Evolutionary conservation across 2,797 vertebrate species (phyloP).

Genomic region (Bufotes viridis): DNA sequence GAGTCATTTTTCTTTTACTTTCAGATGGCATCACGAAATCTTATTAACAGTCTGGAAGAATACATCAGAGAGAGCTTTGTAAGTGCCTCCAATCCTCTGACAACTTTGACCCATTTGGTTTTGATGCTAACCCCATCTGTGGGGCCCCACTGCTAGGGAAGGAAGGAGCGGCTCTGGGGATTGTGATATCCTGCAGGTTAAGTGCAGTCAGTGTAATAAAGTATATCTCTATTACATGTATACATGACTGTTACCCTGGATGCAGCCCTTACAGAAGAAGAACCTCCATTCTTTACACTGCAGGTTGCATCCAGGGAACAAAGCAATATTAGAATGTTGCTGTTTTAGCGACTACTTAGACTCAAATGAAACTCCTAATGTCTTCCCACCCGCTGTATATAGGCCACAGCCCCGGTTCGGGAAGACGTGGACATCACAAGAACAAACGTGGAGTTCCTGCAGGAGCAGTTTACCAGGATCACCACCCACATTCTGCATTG

Average conservation of each 20-base stretch:
- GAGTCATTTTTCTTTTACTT: not conserved
- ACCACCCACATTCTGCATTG: slow-evolving; percentile 89
- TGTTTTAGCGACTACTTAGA: not conserved
- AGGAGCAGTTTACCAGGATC: slow-evolving; percentile 87
- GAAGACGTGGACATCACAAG: slow-evolving; percentile 87
- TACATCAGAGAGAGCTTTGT: slow-evolving; percentile 92
- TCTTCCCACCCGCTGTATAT: slow-evolving; percentile 68
- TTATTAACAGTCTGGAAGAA: slow-evolving; percentile 86
- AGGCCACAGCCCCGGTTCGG: slow-evolving; percentile 86
- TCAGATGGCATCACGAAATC: slow-evolving; percentile 82
- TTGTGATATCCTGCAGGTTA: not conserved
- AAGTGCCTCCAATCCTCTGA: slow-evolving; percentile 67
- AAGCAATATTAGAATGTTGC: no score
- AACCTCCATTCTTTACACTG: not conserved
- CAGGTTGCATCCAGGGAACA: not conserved
- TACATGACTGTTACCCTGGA: not conserved
- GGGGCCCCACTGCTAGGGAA: no score
- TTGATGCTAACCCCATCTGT: no score
- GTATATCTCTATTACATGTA: not conserved
- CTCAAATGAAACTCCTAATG: not conserved
- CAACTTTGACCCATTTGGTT: no score
- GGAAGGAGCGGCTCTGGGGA: not conserved
- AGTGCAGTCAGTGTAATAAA: not conserved
- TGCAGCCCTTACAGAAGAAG: not conserved
- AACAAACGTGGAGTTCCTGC: slow-evolving; percentile 89